Evolutionary conservation across 2,797 vertebrate genomes (phyloP), one percentile per base, ranked within the genome.

Genomic region (Syngnathus acus): DNA sequence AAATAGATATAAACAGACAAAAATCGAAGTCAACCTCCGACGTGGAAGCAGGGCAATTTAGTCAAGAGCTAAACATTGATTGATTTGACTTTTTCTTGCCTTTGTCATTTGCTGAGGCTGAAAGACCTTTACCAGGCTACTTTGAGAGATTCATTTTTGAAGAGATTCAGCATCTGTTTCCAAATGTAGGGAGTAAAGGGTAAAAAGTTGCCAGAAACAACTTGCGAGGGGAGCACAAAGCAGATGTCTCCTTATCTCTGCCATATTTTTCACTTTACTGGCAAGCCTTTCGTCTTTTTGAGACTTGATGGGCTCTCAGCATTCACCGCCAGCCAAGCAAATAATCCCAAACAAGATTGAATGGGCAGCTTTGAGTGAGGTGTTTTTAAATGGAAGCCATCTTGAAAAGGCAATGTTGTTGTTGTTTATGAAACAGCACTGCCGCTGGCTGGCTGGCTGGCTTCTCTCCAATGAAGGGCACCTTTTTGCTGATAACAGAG

Each of bases 201-300:
- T 51, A 21, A 51, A 51, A 51, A 3, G 48, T 51, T 51, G 19
- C 19, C 19, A 21, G 7, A n/a, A 14, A 51, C 50, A n/a, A 21
- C 50, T n/a, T 21, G 50, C 7, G 1, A 21, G 9, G 51, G 21
- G 21, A 23, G 26, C 55, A 58, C 4, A 8, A 58, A 58, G 32
- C 55, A 58, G 26, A 58, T 38, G 32, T 37, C 32, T 43, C 38
- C 48, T 53, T 45, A 6, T 37, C 9, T 9, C 53, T 14, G 54
- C 26, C 62, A 65, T 65, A 59, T 67, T 47, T 68, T 59, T 71
- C 65, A 57, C 68, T 65, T 53, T 17, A 74, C 69, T 32, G 55
- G 50, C 50, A 5, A 21, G 50, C 50, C 50, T 3, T n/a, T 53
- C 9, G 5, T 53, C 7, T 53, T 51, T 10, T 53, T 53, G 23